Evolutionary conservation across 2,113 vertebrate species (phyloP), one percentile per base, ranked within the genome.

Genomic region (Psettodes erumei): DNA sequence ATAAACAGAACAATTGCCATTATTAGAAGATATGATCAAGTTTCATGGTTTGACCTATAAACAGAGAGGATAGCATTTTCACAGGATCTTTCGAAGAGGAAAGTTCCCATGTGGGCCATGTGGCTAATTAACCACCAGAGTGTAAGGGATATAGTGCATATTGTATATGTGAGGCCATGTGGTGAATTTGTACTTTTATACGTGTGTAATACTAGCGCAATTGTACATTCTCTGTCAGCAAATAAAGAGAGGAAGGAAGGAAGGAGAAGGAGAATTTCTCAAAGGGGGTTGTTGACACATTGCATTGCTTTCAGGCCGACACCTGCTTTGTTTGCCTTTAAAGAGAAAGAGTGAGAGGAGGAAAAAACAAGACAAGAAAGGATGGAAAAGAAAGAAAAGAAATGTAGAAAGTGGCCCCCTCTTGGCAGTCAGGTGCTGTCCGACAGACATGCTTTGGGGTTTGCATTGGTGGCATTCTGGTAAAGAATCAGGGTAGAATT

Each of bases 401-500:
- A 80, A 59, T 65, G 75, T 50, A 83, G 76, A 87, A 83, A 71
- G 83, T 76, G 76, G 37, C 70, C 75, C 75, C 79, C 65, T 83
- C 75, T 86, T 85, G 88, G 79, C 86, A 82, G 72, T 38, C 38
- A 43, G 38, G 37, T 32, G 25, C 56, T 37, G 65, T 72, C 81
- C 79, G 64, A 55, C 81, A 85, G 82, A 84, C 84, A 77, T 60
- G 82, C 88, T 93, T 75, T 65, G 64, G 86, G 89, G 80, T 70
- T 78, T 62, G 79, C 81, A 89, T 80, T 59, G 83, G 88, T 88
- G 86, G 82, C 87, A 86, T 91, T 89, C 87, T 89, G 77, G 73
- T 87, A 43, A 73, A 62, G 85, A 85, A 82, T 86, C 65, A 7
- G 79, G 76, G 60, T 65, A 80, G 84, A 80, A 90, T 90, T 91